phyloP scores from a whole-genome alignment of 2,113 vertebrate species.

The Willisornis vidua region DNA sequence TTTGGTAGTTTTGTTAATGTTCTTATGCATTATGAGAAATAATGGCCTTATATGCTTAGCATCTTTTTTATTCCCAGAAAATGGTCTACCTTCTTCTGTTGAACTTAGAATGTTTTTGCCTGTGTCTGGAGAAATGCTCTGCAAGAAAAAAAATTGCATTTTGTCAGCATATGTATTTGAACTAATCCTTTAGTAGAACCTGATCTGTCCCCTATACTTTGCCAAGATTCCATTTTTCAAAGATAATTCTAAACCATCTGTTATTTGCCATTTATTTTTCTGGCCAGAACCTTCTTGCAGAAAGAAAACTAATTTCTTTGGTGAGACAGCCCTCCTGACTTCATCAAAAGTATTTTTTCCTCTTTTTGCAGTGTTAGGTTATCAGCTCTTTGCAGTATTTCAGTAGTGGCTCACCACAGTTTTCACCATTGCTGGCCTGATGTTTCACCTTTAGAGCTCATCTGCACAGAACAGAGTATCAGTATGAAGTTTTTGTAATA shows the following conservation, averaged over 20 bases:
- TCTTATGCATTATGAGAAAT: neutral
- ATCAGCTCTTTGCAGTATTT: neutral
- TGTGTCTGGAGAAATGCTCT: neutral
- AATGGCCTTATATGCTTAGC: neutral
- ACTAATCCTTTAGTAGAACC: neutral
- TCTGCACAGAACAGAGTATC: neutral
- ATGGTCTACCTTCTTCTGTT: neutral
- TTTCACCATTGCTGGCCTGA: neutral
- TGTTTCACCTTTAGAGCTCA: neutral
- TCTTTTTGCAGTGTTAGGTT: neutral
- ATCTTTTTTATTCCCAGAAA: neutral
- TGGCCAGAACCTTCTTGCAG: neutral
- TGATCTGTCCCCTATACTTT: neutral
- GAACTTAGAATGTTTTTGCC: neutral
- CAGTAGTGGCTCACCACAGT: neutral
- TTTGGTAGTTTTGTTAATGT: neutral
- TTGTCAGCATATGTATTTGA: neutral
- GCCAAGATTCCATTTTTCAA: conserved; percentile 8
- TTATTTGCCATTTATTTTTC: neutral
- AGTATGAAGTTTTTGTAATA: neutral
- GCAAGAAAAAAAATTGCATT: neutral
- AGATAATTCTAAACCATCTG: neutral
- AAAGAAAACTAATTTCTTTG: neutral
- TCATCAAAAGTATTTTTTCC: neutral
- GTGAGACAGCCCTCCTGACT: neutral